Base-by-base conservation (phyloP, 1,140 invertebrate genomes). In the Trinorchestia longiramus region DNA sequence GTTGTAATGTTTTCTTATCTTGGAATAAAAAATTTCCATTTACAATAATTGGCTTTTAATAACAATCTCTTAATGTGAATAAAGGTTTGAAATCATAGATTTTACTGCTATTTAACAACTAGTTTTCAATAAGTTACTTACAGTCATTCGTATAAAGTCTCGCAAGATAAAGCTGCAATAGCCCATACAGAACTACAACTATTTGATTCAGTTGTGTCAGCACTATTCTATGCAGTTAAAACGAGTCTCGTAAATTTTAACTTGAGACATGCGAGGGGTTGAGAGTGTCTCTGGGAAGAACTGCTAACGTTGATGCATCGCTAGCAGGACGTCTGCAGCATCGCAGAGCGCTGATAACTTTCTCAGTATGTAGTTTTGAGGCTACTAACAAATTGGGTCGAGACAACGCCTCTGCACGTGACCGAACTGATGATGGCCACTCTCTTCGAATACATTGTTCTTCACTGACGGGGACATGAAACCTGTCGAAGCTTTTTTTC, bases 261-360 rank as follows among this genome's bases (percentile, higher is more conserved):
- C 41, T 91, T 91, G 19, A 42, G 88, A 44, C 88, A 44, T 43
- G 88, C 88, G 19, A 44, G 41, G 41, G 88, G 88, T 42, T 43
- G 41, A 44, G 41, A 91, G 88, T 91, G 88, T 91, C 43, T 91
- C 88, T 11, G 28, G 11, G 43, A 91, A 91, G 88, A 91, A 91
- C 88, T 91, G 19, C 41, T 43, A 91, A 91, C 88, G 43, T 91
- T 91, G 88, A 91, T 91, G 88, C 88, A 91, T 91, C 88, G 88
- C 88, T 41, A 43, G 43, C 88, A 44, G 41, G 88, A 91, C 88
- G 88, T 91, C 43, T 91, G 41, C 88, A 91, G 88, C 88, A 91
- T 91, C 19, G 88, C 88, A 43, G 88, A 91, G 88, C 43, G 88
- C 88, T 90, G 88, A 90, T 90, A 90, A 90, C 88, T 90, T 90